Conservation (phyloP, 1,140 invertebrate genomes). For the Ips nitidus region DNA sequence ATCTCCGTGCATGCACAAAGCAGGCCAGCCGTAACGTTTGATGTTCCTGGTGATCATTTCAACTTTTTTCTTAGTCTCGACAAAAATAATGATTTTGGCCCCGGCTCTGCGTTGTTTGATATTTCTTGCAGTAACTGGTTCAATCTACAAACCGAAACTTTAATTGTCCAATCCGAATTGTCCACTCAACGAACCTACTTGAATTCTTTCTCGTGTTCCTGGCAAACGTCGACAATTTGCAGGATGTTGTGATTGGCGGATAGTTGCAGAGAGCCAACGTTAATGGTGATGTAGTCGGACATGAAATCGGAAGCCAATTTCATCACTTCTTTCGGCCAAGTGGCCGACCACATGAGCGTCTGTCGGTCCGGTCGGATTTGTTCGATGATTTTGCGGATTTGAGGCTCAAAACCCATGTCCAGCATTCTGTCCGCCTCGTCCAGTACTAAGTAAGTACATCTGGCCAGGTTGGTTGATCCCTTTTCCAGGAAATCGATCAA, state of each 20-base stretch:
- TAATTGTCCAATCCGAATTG: background rate
- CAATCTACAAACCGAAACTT: slow-evolving; percentile 52
- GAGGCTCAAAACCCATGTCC: slow-evolving; percentile 99
- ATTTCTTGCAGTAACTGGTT: slow-evolving; percentile 86
- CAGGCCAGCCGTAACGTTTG: slow-evolving; percentile 85
- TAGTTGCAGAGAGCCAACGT: slow-evolving; percentile 91
- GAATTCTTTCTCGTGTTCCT: slow-evolving; percentile 84
- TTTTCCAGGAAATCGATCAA: slow-evolving; percentile 96
- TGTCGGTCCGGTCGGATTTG: slow-evolving; percentile 94
- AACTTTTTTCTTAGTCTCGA: slow-evolving; percentile 95
- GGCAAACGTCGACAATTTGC: slow-evolving; percentile 94
- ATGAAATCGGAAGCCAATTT: slow-evolving; percentile 93
- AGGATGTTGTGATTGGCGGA: slow-evolving; percentile 97
- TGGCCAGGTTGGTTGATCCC: slow-evolving; percentile 83
- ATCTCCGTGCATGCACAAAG: slow-evolving; percentile 94
- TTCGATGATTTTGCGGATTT: slow-evolving; percentile 96
- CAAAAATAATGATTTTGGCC: slow-evolving; percentile 95
- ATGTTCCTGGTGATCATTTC: slow-evolving; percentile 90
- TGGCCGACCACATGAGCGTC: slow-evolving; percentile 98
- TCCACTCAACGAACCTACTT: slow-evolving; percentile 61
- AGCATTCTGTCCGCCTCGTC: slow-evolving; percentile 92
- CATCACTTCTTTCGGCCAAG: slow-evolving; percentile 98
- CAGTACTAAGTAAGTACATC: slow-evolving; percentile 94
- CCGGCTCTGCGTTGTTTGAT: slow-evolving; percentile 77
- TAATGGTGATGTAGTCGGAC: slow-evolving; percentile 76